phyloP scores from a whole-genome alignment of 2,797 vertebrate genomes.

The Myiotriccus ornatus region DNA sequence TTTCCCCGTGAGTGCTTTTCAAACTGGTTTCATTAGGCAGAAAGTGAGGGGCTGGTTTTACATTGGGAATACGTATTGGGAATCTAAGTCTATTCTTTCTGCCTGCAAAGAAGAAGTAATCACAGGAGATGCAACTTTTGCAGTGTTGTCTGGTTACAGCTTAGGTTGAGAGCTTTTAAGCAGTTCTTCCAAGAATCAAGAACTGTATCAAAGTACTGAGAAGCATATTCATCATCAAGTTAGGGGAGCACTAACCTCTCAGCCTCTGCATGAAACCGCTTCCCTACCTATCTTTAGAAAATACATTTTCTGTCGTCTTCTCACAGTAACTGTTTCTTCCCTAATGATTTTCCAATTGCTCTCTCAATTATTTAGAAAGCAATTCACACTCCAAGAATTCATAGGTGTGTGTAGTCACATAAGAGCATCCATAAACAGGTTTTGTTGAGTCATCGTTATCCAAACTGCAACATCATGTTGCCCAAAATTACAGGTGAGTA shows the following conservation, averaged over 20 bases:
- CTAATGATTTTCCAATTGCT: neutral
- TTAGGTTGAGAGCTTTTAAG: neutral
- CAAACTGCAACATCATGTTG: neutral
- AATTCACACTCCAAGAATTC: neutral
- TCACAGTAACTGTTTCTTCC: neutral
- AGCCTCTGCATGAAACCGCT: neutral
- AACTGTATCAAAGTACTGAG: neutral
- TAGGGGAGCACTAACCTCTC: neutral
- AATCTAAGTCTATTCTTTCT: neutral
- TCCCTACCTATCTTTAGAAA: neutral
- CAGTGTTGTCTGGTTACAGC: neutral
- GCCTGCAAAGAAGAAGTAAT: neutral
- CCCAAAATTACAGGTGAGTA: neutral
- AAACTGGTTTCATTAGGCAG: neutral
- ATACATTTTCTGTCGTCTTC: neutral
- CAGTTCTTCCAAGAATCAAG: neutral
- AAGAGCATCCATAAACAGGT: neutral
- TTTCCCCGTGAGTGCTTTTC: neutral
- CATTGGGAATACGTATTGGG: neutral
- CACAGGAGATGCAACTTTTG: neutral
- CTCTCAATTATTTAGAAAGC: neutral
- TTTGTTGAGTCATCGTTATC: constrained; percentile 5
- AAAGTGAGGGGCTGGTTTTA: neutral
- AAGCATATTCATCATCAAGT: neutral
- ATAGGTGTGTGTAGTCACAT: neutral